Evolutionary conservation across 2,797 vertebrate genomes (phyloP).

Genomic region (Coluber constrictor): DNA sequence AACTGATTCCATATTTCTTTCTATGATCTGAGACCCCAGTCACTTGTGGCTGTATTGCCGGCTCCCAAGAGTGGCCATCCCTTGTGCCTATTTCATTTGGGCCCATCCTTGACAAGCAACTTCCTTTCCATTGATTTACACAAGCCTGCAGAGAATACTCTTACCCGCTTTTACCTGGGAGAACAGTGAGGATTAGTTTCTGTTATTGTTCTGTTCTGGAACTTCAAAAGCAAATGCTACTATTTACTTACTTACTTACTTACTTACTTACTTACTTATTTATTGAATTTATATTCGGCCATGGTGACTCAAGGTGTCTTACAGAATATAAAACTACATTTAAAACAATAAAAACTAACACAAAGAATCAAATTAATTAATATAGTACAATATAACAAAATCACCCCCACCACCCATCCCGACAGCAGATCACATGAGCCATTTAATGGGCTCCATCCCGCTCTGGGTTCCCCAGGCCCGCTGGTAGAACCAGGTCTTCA

Average conservation of each 20-base stretch:
- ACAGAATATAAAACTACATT: no score
- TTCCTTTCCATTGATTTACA: background rate
- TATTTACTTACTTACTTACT: background rate
- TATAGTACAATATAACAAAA: no score
- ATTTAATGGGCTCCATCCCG: no score
- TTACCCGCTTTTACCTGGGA: background rate
- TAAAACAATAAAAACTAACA: no score
- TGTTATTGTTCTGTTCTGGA: background rate
- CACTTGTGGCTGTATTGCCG: background rate
- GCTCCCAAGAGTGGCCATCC: background rate
- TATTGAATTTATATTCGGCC: no score
- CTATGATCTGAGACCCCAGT: background rate
- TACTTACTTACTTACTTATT: no score
- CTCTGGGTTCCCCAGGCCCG: no score
- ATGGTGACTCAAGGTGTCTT: no score
- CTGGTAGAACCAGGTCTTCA: no score
- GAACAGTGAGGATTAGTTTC: background rate
- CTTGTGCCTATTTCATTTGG: background rate
- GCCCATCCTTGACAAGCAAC: background rate
- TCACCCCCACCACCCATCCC: no score
- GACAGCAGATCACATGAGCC: no score
- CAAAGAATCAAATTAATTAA: no score
- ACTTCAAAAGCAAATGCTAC: background rate
- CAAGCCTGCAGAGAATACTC: background rate
- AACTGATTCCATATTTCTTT: background rate